Percentiles rank a stretch among this genome's conserved stretches.
Evolutionary conservation across 2,888 invertebrate genomes (phyloP).

Genomic region (Harpalus rufipes): DNA sequence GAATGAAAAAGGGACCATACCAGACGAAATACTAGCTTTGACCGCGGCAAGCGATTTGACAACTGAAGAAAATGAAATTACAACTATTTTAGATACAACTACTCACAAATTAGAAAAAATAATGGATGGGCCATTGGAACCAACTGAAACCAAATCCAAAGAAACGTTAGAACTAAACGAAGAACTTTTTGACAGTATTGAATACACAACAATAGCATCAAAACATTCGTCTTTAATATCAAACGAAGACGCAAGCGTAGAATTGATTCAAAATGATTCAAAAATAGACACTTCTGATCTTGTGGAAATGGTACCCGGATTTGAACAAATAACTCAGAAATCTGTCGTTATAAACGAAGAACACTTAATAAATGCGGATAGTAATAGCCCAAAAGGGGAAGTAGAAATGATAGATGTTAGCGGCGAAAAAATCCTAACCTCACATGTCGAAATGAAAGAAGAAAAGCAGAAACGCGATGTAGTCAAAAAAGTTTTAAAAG

Average conservation of each 20-base stretch:
- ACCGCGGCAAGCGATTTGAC: conserved; percentile 71
- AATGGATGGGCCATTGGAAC: conserved; percentile 25
- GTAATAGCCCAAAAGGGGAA: conserved; percentile 72
- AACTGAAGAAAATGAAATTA: conserved; percentile 64
- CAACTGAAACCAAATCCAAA: conserved; percentile 64
- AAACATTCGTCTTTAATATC: conserved; percentile 71
- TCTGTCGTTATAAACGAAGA: not conserved
- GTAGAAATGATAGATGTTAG: conserved; percentile 67
- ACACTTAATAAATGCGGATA: conserved; percentile 6
- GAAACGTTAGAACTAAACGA: conserved; percentile 65
- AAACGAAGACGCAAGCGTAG: conserved; percentile 74
- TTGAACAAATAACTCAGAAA: conserved; percentile 1
- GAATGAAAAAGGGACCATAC: conserved; percentile 71
- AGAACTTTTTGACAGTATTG: conserved; percentile 71
- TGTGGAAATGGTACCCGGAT: conserved; percentile 72
- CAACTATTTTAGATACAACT: conserved; percentile 32
- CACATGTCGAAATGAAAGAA: conserved; percentile 61
- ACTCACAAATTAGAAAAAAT: conserved; percentile 56
- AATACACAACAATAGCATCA: conserved; percentile 72
- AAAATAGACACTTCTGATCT: conserved; percentile 70
- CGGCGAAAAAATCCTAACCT: conserved; percentile 77
- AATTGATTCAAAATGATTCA: conserved; percentile 68
- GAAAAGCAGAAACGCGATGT: conserved; percentile 61
- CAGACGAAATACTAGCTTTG: conserved; percentile 72
- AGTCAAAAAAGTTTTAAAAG: conserved; percentile 63